phyloP scores from a whole-genome alignment of 2,113 vertebrate species.

The Bubo bubo region DNA sequence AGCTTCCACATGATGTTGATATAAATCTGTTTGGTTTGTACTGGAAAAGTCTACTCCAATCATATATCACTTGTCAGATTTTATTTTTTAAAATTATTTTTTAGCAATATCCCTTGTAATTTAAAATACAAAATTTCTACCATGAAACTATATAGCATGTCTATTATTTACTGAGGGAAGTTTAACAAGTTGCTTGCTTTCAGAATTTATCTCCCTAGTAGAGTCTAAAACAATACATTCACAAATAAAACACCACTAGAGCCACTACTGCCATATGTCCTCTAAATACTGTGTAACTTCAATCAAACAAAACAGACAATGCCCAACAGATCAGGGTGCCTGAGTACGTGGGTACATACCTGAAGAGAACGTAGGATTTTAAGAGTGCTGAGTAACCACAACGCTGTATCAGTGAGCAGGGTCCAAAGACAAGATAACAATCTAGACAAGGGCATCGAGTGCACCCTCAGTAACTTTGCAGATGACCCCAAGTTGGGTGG shows the following conservation, averaged over 20 bases:
- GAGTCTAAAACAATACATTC: neutral
- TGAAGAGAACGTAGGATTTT: neutral
- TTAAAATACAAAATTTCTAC: neutral
- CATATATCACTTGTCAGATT: neutral
- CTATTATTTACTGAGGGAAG: neutral
- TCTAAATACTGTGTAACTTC: neutral
- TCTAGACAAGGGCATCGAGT: no score
- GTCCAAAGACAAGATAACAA: neutral
- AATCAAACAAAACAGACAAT: neutral
- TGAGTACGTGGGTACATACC: neutral
- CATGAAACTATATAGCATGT: neutral
- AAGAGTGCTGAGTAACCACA: neutral
- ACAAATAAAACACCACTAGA: neutral
- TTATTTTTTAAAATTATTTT: neutral
- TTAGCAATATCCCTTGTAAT: neutral
- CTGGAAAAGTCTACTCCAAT: neutral
- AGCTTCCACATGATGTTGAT: fast-evolving
- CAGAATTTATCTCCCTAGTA: neutral
- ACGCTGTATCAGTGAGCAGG: neutral
- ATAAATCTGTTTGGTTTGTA: neutral
- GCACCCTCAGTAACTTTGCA: no score
- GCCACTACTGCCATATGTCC: neutral
- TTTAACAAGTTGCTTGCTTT: neutral
- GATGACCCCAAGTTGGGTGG: no score
- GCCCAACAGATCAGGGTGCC: neutral